Evolutionary conservation across 2,888 invertebrate species (phyloP).

Genomic region (Cristatella mucedo): DNA sequence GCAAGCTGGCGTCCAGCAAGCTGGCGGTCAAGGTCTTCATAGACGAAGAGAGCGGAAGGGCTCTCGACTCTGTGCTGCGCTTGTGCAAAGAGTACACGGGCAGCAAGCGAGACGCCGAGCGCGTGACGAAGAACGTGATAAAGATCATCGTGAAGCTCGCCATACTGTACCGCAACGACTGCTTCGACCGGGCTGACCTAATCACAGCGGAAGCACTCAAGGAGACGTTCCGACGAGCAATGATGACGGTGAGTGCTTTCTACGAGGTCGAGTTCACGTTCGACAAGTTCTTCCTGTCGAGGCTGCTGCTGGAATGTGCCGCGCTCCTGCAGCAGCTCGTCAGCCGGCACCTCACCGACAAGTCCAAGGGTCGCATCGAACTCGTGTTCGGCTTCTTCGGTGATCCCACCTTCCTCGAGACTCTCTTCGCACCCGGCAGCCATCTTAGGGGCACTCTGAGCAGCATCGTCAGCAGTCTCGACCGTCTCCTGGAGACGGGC

Average conservation of each 20-base stretch:
- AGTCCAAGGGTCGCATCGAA: slow-evolving; percentile 60
- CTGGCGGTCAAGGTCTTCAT: slow-evolving; percentile 72
- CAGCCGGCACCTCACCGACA: slow-evolving; percentile 64
- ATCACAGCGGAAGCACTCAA: slow-evolving; percentile 45
- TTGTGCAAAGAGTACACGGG: slow-evolving; percentile 57
- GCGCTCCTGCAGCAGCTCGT: slow-evolving; percentile 59
- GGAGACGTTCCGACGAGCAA: slow-evolving; percentile 52
- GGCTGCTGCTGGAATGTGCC: slow-evolving; percentile 57
- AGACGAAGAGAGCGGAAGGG: slow-evolving; percentile 73
- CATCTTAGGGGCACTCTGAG: slow-evolving; percentile 48
- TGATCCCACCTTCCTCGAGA: slow-evolving; percentile 49
- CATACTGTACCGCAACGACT: slow-evolving; percentile 52
- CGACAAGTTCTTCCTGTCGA: slow-evolving; percentile 57
- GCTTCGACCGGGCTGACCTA: slow-evolving; percentile 61
- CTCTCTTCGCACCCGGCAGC: slow-evolving; percentile 48
- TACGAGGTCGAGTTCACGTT: slow-evolving; percentile 43
- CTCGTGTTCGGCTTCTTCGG: slow-evolving; percentile 56
- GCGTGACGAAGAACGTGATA: slow-evolving; percentile 83
- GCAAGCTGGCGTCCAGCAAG: slow-evolving; percentile 75
- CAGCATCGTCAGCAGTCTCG: slow-evolving; percentile 51
- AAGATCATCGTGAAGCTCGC: slow-evolving; percentile 84
- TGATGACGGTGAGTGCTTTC: slow-evolving; percentile 66
- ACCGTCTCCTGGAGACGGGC: slow-evolving; percentile 41
- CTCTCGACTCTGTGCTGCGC: slow-evolving; percentile 73
- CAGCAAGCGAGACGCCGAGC: slow-evolving; percentile 76